These are phyloP conservation scores for Amblyjoppa proteus DNA, from an alignment of 2,888 invertebrate genomes.

Conservation along the genomic window DNA sequence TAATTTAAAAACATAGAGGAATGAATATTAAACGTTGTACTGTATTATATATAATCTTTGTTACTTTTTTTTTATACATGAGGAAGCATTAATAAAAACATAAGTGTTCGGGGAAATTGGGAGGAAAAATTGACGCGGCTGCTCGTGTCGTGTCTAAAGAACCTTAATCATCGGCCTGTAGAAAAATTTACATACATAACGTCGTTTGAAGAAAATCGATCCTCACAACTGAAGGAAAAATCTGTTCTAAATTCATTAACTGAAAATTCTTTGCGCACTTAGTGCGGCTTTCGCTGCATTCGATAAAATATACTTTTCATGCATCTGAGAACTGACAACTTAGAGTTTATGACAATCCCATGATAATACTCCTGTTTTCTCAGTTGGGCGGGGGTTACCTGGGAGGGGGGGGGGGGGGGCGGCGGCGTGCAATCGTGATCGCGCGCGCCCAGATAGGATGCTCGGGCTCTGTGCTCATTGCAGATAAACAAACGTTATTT, in stretches of 20 bases:
- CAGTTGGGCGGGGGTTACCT: too few species aligned
- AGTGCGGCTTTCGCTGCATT: too few species aligned
- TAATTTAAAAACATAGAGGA: not conserved
- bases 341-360: too few species aligned
- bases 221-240: not conserved
- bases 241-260: not conserved
- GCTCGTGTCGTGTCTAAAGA: not conserved
- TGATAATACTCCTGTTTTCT: too few species aligned
- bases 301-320: too few species aligned
- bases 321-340: too few species aligned
- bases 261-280: not conserved
- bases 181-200: not conserved
- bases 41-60: not conserved
- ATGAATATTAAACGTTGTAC: not conserved
- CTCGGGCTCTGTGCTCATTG: too few species aligned
- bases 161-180: not conserved
- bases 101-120: not conserved
- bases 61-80: conserved; percentile 1
- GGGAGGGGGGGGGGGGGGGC: too few species aligned
- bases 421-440: too few species aligned
- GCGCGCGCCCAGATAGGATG: too few species aligned
- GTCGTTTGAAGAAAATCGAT: not conserved
- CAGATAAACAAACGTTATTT: too few species aligned
- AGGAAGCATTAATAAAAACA: not conserved
- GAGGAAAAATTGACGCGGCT: not conserved